Conservation (phyloP, 1,140 invertebrate genomes). For the Drosophila melanica region DNA sequence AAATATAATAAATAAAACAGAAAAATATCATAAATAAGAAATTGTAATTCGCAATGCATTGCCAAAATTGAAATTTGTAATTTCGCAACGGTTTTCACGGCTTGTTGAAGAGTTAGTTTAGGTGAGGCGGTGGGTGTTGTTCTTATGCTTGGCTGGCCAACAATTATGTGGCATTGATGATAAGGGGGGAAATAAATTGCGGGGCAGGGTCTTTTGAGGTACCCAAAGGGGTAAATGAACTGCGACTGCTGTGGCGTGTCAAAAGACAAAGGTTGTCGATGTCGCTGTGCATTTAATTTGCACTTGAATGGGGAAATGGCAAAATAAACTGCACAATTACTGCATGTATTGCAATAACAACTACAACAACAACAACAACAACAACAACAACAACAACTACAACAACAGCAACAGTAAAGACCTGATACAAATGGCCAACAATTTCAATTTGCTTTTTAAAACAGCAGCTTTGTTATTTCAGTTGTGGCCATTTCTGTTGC, state of each 20-base stretch:
- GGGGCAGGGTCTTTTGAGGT: not conserved
- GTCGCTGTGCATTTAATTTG: slow-evolving; percentile 59
- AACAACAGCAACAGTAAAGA: slow-evolving; percentile 16
- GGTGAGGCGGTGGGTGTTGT: too few species aligned
- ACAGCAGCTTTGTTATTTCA: slow-evolving; percentile 53
- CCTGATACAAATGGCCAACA: slow-evolving; percentile 48
- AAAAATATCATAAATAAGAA: slow-evolving; percentile 54
- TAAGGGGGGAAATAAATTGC: slow-evolving; percentile 16
- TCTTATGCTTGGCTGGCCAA: not conserved
- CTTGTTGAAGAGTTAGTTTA: not conserved
- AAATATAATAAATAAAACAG: slow-evolving; percentile 54
- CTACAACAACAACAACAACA: slow-evolving; percentile 15
- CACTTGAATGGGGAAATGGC: slow-evolving; percentile 56
- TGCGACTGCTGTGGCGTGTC: slow-evolving; percentile 27
- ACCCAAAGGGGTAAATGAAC: slow-evolving; percentile 35
- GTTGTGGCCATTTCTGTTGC: slow-evolving; percentile 40
- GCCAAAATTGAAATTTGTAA: slow-evolving; percentile 44
- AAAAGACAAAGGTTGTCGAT: slow-evolving; percentile 44
- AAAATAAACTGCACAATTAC: slow-evolving; percentile 64
- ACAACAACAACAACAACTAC: slow-evolving; percentile 4
- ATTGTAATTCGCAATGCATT: not conserved
- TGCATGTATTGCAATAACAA: slow-evolving; percentile 16
- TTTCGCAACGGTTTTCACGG: not conserved
- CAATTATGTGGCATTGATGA: slow-evolving; percentile 29
- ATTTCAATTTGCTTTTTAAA: slow-evolving; percentile 51